phyloP scores from a whole-genome alignment of 2,113 vertebrate genomes.

The Addax nasomaculatus region DNA sequence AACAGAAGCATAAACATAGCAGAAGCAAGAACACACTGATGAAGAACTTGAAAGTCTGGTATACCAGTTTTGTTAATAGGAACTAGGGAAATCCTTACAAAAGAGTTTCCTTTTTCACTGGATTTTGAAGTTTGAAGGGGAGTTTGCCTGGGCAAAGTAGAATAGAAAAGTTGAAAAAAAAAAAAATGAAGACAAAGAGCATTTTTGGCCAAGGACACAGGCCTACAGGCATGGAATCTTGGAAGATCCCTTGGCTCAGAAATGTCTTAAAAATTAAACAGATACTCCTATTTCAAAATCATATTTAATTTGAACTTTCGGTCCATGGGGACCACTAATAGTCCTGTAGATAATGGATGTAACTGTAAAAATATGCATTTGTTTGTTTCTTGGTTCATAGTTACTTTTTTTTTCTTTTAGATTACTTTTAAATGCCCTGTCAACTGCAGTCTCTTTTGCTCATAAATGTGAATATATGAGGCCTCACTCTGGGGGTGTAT shows the following conservation, averaged over 20 bases:
- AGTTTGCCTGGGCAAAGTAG: conserved; percentile 18
- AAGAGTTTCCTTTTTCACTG: not conserved
- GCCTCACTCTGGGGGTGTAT: not conserved
- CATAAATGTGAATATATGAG: not conserved
- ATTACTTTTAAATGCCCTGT: not conserved
- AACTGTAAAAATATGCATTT: not conserved
- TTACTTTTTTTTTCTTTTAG: not conserved
- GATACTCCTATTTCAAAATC: not conserved
- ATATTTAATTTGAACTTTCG: not conserved
- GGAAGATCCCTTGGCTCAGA: not conserved
- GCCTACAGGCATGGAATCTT: not conserved
- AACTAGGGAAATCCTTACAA: not conserved
- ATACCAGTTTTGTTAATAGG: not conserved
- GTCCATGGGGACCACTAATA: not conserved
- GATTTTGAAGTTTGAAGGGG: not conserved
- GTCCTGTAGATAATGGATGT: not conserved
- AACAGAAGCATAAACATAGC: not conserved
- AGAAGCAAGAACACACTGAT: not conserved
- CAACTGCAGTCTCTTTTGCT: not conserved
- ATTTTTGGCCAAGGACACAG: not conserved
- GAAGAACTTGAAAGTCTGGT: not conserved
- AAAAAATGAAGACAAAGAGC: not conserved
- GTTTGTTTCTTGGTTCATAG: not conserved
- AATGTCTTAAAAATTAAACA: conserved; percentile 27
- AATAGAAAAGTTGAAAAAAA: not conserved